phyloP scores from a whole-genome alignment of 2,888 invertebrate species.

The Dynastes hyllus region DNA sequence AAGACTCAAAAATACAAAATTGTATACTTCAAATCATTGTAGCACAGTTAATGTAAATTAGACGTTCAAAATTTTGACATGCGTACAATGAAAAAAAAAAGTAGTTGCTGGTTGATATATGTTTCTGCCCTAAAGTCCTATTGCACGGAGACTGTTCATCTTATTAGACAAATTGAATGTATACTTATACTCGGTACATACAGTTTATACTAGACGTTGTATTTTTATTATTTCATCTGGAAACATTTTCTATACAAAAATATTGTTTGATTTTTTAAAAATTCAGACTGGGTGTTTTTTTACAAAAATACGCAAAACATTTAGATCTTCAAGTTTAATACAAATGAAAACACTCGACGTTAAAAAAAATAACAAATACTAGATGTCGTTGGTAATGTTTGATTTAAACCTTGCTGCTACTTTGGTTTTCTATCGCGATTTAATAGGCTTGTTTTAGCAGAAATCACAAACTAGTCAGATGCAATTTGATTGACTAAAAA shows the following conservation, averaged over 20 bases:
- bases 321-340: conserved; percentile 30
- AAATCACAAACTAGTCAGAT: too few species aligned
- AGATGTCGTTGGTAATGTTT: not conserved
- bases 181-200: not conserved
- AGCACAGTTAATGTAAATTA: conserved; percentile 1
- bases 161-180: not conserved
- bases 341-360: conserved; percentile 18
- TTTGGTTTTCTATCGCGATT: too few species aligned
- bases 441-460: too few species aligned
- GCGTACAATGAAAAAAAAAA: conserved; percentile 16
- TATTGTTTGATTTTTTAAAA: not conserved
- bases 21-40: not conserved
- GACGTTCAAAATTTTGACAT: conserved; percentile 35
- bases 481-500: too few species aligned
- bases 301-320: not conserved
- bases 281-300: not conserved
- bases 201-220: conserved; percentile 12
- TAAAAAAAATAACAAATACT: conserved; percentile 5
- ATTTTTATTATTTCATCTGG: conserved; percentile 4
- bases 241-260: conserved; percentile 4
- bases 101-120: conserved; percentile 17
- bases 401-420: too few species aligned
- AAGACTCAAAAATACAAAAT: conserved; percentile 5
- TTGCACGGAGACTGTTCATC: conserved; percentile 7
- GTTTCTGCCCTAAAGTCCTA: conserved; percentile 15